Base-by-base conservation (phyloP, 2,797 vertebrate species). In the Hydrocynus forskahlii region DNA sequence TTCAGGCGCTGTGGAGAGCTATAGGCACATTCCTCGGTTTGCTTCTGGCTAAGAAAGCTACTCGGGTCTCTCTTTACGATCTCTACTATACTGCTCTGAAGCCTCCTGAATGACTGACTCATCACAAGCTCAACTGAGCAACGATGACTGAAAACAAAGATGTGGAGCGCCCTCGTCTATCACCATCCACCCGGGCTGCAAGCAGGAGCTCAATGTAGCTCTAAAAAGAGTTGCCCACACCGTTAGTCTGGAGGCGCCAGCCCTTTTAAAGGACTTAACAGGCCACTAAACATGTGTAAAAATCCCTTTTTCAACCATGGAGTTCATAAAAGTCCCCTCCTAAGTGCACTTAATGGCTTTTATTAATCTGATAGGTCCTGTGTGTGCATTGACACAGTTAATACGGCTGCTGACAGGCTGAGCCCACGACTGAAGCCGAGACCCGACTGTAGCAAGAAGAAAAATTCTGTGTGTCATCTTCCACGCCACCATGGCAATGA, bases 301-400 rank as follows among this genome's bases (percentile, higher is more conserved):
- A 78, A 73, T 74, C 62, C 40, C 50, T 14, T 38, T 83, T 76
- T 75, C 57, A 75, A 78, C 66, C 71, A 81, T 16, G 14, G 62
- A 79, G 80, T 86, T 83, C 57, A 79, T 85, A 79, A 85, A 85
- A 68, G 67, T 72, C 55, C 63, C 75, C 75, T 64, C 21, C 50
- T 66, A 73, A 85, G 70, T 81, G 35, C 10, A 23, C 67, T 71
- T 83, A 85, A 85, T 79, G 45, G 48, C 21, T 29, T 70, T 83
- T 83, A 81, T 81, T 83, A 87, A 83, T 77, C 81, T 74, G 86
- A 87, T 79, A 85, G 75, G 81, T 63, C 76, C 83, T 75, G 66
- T 83, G 82, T 79, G 83, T 83, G 83, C 75, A 67, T 71, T 83
- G 78, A 55, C 76, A 78, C 21, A 43, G 59, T 69, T 63, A 63